Evolutionary conservation across 2,888 invertebrate species (phyloP), one percentile per base, ranked within the genome.

Genomic region (Brachyopa scutellaris): DNA sequence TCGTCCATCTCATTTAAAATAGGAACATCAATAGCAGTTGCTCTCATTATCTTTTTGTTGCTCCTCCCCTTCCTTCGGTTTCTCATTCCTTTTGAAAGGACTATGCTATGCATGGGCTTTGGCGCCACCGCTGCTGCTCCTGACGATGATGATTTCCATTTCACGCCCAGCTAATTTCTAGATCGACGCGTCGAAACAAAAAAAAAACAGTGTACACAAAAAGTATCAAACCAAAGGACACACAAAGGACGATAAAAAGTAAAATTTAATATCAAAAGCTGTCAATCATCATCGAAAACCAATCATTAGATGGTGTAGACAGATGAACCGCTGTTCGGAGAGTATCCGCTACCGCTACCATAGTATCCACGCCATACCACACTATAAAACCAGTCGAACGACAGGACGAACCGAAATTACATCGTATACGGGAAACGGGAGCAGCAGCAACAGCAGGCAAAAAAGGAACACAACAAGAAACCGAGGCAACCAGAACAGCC

Each of bases 271-370:
- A 82, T 82, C 82, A 82, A 77, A 77, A 82, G 77, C 82, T 82
- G 82, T 82, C 82, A 82, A 82, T 82, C 82, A 82, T 82, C 82
- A 82, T 82, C 77, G 82, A 82, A 82, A 82, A 82, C 82, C 82
- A 76, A 82, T 82, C 82, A 82, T 82, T 82, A 82, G 70, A 77
- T 47, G 51, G 51, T 77, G 82, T 64, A 82, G 82, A 82, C 77
- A 82, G 82, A 77, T 23, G 74, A 74, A 74, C 55, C 57, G 64
- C 55, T 31, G 29, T 53, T 47, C 19, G n/a, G n/a, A n/a, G n/a
- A n/a, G n/a, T n/a, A n/a, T n/a, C n/a, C n/a, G 64, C 29, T 77
- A 40, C 40, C 38, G 57, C 74, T 69, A 21, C 70, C 69, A 76
- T 73, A 59, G 67, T 29, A 74, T 40, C 42, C 61, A 29, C 19